Percentiles rank a stretch among this genome's conserved stretches.
Evolutionary conservation across 1,140 invertebrate genomes (phyloP).

Genomic region (Pseudachorutes palmiensis): DNA sequence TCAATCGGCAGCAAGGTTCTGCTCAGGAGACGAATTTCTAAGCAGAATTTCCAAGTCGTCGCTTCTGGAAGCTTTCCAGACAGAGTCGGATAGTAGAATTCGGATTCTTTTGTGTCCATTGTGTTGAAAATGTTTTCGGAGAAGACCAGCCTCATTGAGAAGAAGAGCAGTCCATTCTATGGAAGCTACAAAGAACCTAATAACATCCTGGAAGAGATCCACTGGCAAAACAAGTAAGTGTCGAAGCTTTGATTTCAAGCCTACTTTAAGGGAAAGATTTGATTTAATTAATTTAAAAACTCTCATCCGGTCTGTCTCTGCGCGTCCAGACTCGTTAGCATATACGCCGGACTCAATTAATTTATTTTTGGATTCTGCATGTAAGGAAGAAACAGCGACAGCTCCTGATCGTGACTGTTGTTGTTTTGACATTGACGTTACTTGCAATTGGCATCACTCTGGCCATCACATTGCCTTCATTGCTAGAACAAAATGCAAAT

Average conservation of each 20-base stretch:
- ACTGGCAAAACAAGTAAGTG: conserved; percentile 35
- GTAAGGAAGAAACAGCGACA: conserved; percentile 33
- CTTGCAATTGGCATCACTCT: conserved; percentile 33
- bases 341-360: too few relatives aligned
- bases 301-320: too few relatives aligned
- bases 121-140: conserved; percentile 35
- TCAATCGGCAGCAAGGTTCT: too few relatives aligned
- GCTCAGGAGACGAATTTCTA: too few relatives aligned
- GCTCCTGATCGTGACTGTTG: conserved; percentile 28
- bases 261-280: too few relatives aligned
- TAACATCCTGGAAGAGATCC: conserved; percentile 28
- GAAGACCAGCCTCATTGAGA: conserved; percentile 34
- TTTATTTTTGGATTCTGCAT: neutral
- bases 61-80: too few relatives aligned
- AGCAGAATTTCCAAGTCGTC: too few relatives aligned
- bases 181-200: conserved; percentile 35
- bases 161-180: conserved; percentile 36
- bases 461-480: conserved; percentile 33
- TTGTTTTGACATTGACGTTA: conserved; percentile 25
- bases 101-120: too few relatives aligned
- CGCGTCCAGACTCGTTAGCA: too few relatives aligned
- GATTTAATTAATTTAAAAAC: too few relatives aligned
- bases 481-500: conserved; percentile 16
- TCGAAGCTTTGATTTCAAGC: neutral
- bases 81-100: too few relatives aligned